Evolutionary conservation across 2,113 vertebrate genomes (phyloP).

Genomic region (Circaetus gallicus): DNA sequence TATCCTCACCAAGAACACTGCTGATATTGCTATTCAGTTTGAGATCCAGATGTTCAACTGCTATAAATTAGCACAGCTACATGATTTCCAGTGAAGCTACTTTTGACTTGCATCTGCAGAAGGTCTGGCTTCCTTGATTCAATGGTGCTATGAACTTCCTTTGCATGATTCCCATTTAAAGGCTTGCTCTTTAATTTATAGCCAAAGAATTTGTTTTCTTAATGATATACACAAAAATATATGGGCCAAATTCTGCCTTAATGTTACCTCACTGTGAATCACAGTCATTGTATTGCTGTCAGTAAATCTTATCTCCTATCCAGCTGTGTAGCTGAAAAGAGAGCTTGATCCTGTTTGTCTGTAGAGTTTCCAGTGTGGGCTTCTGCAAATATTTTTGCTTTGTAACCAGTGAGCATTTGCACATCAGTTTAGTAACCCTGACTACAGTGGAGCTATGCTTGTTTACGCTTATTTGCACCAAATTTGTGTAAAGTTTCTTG

Average conservation of each 20-base stretch:
- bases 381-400: conserved; percentile 5
- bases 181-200: not conserved
- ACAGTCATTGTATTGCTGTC: not conserved
- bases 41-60: not conserved
- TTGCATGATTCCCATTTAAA: not conserved
- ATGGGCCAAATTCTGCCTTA: not conserved
- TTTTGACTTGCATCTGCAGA: not conserved
- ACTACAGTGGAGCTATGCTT: not conserved
- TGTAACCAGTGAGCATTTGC: not conserved
- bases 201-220: not conserved
- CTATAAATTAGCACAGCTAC: not conserved
- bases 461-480: not conserved
- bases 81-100: not conserved
- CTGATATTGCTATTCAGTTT: not conserved
- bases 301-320: not conserved
- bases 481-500: not conserved
- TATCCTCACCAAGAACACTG: not conserved
- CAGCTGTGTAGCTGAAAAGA: not conserved
- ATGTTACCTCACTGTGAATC: not conserved
- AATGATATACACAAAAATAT: not conserved
- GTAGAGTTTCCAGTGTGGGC: not conserved
- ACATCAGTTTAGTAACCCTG: not conserved
- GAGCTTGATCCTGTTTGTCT: not conserved
- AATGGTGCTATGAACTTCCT: not conserved
- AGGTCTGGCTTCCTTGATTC: not conserved